A percentile compares a stretch with the other conserved stretches of the same genome.
phyloP scores from a whole-genome alignment of 2,113 vertebrate genomes.

The Caloenas nicobarica region DNA sequence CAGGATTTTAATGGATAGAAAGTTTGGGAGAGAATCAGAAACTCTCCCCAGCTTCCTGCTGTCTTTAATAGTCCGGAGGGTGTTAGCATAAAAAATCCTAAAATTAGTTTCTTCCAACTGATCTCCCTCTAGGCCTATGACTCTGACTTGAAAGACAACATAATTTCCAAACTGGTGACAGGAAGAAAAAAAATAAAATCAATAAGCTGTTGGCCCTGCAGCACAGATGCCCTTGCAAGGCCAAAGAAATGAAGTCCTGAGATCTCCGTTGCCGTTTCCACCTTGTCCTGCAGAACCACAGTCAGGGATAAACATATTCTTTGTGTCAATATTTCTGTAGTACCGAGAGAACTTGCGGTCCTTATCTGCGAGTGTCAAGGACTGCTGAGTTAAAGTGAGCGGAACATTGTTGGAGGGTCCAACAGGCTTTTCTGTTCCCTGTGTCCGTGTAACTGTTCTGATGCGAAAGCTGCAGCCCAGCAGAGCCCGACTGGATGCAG shows the following conservation, averaged over 20 bases:
- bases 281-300: slow-evolving; percentile 35
- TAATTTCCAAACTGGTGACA: not conserved
- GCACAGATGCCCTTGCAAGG: not conserved
- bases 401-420: not conserved
- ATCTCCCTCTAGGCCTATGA: not conserved
- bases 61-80: not conserved
- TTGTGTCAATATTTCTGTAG: slow-evolving; percentile 69
- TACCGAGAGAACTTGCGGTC: slow-evolving; percentile 33
- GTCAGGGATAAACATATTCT: slow-evolving; percentile 57
- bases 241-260: slow-evolving; percentile 58
- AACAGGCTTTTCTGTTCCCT: not conserved
- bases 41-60: not conserved
- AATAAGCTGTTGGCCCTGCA: not conserved
- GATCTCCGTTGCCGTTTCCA: slow-evolving; percentile 31
- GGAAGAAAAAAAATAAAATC: not conserved
- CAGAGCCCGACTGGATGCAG: not conserved
- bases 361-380: slow-evolving; percentile 66
- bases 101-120: not conserved
- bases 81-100: not conserved
- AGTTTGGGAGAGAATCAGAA: not conserved
- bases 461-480: not conserved
- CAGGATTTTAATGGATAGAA: not conserved
- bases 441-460: not conserved
- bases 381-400: slow-evolving; percentile 42
- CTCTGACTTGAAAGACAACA: slow-evolving; percentile 6